Evolutionary conservation across 2,888 invertebrate genomes (phyloP), one percentile per base, ranked within the genome.

Genomic region (Melipona bicolor): DNA sequence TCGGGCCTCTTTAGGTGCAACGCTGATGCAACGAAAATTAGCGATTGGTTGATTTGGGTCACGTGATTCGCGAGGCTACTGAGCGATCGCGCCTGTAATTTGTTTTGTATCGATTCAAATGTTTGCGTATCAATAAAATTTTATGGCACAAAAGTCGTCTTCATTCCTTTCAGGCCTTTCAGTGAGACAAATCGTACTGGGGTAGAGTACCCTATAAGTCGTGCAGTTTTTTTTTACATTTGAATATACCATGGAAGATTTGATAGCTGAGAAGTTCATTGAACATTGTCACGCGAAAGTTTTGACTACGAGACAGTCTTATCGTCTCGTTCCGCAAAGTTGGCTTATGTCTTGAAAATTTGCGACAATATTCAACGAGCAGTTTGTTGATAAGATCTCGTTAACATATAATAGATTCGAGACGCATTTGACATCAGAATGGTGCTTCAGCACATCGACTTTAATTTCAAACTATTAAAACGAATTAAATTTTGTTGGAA

Each of bases 241-340:
- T 49, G 24, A 32, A 83, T 72, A 83, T 72, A 50, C 17, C 2
- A 19, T 36, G 32, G 11, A 13, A 13, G 56, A 13, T n/a, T 69
- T 49, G 43, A n/a, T 64, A 43, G 64, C 27, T 52, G 2, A 52
- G 3, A 32, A 59, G 56, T 75, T 77, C 56, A 82, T 56, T 54
- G 72, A 43, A 67, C 32, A 77, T 62, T 56, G 71, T 82, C 83
- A 77, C 82, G 83, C 83, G 9, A 77, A 54, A 36, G 0, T 9
- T 82, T 81, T 64, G 36, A 27, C 52, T 24, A n/a, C 3, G 62
- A 73, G 72, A 81, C 70, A 43, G 9, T 68, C 43, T 69, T 71
- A 81, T 81, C 56, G 27, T 52, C 43, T 50, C 32, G 64, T 67
- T 83, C 70, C 56, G 49, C 52, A 54, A 82, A 75, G 64, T 64